Evolutionary conservation across 2,113 vertebrate species (phyloP).

Genomic region (Sterrhoptilus dennistouni): DNA sequence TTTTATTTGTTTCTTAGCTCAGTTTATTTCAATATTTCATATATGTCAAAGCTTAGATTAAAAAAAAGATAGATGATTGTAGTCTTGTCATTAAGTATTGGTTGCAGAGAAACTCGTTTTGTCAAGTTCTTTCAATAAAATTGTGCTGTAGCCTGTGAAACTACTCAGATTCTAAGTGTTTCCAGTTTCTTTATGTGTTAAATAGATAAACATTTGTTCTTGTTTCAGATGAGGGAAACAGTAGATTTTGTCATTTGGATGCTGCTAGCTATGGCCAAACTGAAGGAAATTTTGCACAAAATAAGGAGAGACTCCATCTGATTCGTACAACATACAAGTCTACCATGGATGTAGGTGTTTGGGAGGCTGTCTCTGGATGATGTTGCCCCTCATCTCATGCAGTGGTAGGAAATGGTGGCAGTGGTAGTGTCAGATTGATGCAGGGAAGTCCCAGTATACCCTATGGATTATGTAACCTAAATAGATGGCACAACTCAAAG

Average conservation of each 20-base stretch:
- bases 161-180: not conserved
- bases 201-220: not conserved
- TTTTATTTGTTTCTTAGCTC: conserved; percentile 28
- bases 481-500: not conserved
- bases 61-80: not conserved
- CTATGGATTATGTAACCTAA: not conserved
- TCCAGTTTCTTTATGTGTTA: not conserved
- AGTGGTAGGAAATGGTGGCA: not conserved
- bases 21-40: conserved; percentile 32
- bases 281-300: not conserved
- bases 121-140: not conserved
- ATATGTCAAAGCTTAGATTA: not conserved
- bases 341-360: not conserved
- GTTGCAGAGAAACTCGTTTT: not conserved
- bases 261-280: not conserved
- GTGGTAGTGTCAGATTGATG: not conserved
- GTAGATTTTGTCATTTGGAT: not conserved
- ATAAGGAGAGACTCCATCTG: not conserved
- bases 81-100: not conserved
- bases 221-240: not conserved
- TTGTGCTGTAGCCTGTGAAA: not conserved
- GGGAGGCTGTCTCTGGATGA: not conserved
- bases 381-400: rapidly evolving
- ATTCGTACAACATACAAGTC: not conserved
- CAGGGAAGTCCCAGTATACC: not conserved